Evolutionary conservation across 1,140 invertebrate genomes (phyloP).

Genomic region (Bombus breviceps): DNA sequence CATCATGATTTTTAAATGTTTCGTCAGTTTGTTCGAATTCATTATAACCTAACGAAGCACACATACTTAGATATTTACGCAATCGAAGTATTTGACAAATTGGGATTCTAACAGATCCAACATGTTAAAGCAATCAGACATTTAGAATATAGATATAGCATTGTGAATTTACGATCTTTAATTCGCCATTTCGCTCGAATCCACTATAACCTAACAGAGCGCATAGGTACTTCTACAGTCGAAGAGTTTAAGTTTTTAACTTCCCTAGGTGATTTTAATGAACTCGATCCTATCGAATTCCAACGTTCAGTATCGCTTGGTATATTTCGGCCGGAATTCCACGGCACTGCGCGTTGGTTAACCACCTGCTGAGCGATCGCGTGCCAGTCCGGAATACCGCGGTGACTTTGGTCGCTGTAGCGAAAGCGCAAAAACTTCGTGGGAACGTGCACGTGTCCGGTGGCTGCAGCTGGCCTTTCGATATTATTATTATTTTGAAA

Average conservation of each 20-base stretch:
- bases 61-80: too few relatives aligned
- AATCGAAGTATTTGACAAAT: too few relatives aligned
- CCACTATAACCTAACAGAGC: too few relatives aligned
- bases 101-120: too few relatives aligned
- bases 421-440: conserved; percentile 57
- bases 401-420: conserved; percentile 3
- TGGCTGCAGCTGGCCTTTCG: neutral
- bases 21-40: too few relatives aligned
- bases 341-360: conserved; percentile 48
- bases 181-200: too few relatives aligned
- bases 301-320: neutral
- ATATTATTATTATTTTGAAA: neutral
- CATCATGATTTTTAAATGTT: too few relatives aligned
- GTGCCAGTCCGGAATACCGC: conserved; percentile 39
- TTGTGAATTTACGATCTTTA: too few relatives aligned
- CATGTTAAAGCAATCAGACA: too few relatives aligned
- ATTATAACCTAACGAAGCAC: too few relatives aligned
- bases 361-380: conserved; percentile 69
- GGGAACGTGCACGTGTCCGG: conserved; percentile 40
- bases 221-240: neutral
- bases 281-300: neutral
- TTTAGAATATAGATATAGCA: too few relatives aligned
- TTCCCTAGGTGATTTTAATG: neutral
- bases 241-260: neutral
- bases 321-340: conserved; percentile 47